Base-by-base conservation (phyloP, 1,140 invertebrate species). In the Vanessa atalanta region DNA sequence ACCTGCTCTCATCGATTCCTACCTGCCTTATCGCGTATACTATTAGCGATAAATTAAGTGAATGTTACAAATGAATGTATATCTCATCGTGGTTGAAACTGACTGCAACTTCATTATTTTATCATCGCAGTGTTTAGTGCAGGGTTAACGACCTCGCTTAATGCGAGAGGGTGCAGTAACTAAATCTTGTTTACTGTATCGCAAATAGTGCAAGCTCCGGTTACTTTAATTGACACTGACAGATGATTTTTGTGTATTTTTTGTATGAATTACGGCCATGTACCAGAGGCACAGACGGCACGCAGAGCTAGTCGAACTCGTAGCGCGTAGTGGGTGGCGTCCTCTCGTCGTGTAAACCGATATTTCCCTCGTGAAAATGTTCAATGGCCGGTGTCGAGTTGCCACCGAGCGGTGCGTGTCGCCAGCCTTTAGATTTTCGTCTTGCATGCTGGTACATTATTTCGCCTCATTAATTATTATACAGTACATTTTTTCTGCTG, bases 321-420 rank as follows among this genome's bases (percentile, higher is more conserved):
- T 76, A 78, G 70, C 55, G 81, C 88, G 81, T 88, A 88, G 88
- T 90, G 90, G 90, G 90, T 92, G 90, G 88, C 89, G 80, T 79
- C 70, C 77, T 83, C 80, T 83, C 76, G 78, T 82, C 76, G 79
- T 87, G 90, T 91, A 90, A 92, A 79, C 85, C 83, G 90, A 92
- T 92, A 90, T 90, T 90, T 89, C 87, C 88, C 88, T 86, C 86
- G 85, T 90, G 89, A 86, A 92, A 92, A 92, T 89, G 86, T 89
- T 91, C 86, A 91, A 92, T 88, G 84, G 85, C 70, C 77, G 88
- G 88, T 90, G 84, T 91, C 90, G 87, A 77, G 81, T 90, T 90
- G 83, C 86, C 70, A 43, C 72, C 73, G 75, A 73, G 72, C 80
- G 73, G 79, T 86, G 82, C 86, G 83, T 83, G 79, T 81, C 76